Conservation (phyloP, 2,113 vertebrate species). For the Morone chrysops region DNA sequence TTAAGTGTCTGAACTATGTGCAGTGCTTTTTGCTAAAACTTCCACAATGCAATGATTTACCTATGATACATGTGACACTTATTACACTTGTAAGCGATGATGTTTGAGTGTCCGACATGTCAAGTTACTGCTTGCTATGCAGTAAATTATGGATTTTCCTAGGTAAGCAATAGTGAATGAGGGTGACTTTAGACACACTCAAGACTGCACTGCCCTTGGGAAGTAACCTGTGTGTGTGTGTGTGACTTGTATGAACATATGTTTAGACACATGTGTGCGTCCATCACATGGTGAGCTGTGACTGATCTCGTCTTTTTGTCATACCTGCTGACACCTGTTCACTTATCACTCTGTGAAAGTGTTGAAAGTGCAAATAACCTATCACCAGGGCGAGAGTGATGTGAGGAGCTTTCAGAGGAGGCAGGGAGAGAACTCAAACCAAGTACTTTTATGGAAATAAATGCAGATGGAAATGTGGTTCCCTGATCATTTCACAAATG, state of each 20-base stretch:
- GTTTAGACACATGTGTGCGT: too few species aligned
- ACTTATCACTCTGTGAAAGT: neutral
- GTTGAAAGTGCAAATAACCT: conserved; percentile 20
- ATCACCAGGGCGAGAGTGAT: neutral
- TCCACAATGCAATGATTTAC: too few species aligned
- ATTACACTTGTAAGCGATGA: too few species aligned
- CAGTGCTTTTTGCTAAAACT: too few species aligned
- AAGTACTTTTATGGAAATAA: conserved; percentile 71
- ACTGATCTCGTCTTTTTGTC: neutral
- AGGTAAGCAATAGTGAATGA: too few species aligned
- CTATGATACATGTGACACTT: too few species aligned
- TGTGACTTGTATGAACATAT: neutral
- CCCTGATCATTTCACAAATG: conserved; percentile 60
- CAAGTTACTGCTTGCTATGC: too few species aligned
- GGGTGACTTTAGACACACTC: too few species aligned
- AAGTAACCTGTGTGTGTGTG: neutral
- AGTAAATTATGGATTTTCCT: too few species aligned
- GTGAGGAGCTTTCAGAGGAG: neutral
- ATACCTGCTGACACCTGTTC: conserved; percentile 22
- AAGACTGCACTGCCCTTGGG: too few species aligned
- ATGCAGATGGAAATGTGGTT: conserved; percentile 69
- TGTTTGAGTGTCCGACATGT: too few species aligned
- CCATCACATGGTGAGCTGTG: neutral
- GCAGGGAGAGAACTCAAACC: conserved; percentile 27
- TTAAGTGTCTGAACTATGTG: too few species aligned